These are phyloP conservation scores for Galaxea fascicularis DNA, from an alignment of 92 coral and sea anemone genomes.

Conservation along the genomic window DNA sequence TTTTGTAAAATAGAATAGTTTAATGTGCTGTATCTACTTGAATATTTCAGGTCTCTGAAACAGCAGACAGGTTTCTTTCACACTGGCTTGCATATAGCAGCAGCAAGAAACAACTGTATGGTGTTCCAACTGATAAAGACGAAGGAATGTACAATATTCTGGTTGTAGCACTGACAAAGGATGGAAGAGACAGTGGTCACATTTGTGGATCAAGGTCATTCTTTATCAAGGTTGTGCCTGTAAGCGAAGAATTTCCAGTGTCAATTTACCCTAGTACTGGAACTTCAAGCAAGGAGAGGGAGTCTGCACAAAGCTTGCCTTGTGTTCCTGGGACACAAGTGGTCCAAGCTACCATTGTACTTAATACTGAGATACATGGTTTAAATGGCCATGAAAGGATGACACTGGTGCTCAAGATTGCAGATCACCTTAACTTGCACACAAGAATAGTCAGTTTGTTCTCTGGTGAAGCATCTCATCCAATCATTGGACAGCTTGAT, in stretches of 20 bases:
- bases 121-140: conserved; percentile 84
- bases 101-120: conserved; percentile 68
- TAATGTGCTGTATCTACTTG: neutral
- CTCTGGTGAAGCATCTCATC: conserved; percentile 69
- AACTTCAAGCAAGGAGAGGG: conserved; percentile 29
- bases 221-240: conserved; percentile 68
- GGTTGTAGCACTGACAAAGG: conserved; percentile 82
- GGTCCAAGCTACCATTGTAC: conserved; percentile 71
- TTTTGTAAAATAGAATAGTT: neutral
- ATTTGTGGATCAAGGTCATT: conserved; percentile 90
- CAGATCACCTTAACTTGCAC: conserved; percentile 66
- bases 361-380: conserved; percentile 62
- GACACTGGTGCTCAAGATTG: conserved; percentile 52
- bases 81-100: conserved; percentile 85
- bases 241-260: conserved; percentile 46
- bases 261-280: conserved; percentile 47
- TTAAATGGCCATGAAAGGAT: conserved; percentile 81
- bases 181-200: conserved; percentile 58
- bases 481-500: conserved; percentile 77
- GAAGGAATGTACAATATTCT: conserved; percentile 77
- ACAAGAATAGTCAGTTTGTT: conserved; percentile 63
- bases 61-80: conserved; percentile 78
- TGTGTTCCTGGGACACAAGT: conserved; percentile 81
- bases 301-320: conserved; percentile 26
- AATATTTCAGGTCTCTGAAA: conserved; percentile 77